phyloP scores from a whole-genome alignment of 2,113 vertebrate species.

The Brevimyrus niger region DNA sequence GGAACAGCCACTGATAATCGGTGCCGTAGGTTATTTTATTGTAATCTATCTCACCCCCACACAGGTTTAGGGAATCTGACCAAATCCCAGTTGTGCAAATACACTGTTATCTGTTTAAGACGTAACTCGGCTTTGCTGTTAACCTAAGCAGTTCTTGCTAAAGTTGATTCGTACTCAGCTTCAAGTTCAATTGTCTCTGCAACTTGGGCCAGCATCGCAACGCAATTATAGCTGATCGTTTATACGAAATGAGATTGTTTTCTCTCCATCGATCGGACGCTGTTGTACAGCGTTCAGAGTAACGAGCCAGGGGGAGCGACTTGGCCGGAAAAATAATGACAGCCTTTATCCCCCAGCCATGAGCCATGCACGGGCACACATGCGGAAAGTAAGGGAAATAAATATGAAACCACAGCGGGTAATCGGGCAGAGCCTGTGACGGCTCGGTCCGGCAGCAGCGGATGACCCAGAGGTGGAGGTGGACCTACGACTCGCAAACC shows the following conservation, averaged over 20 bases:
- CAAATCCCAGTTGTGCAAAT: not conserved
- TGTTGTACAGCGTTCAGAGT: not conserved
- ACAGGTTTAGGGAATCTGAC: not conserved
- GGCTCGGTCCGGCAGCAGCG: not conserved
- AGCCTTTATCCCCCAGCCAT: not conserved
- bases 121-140: not conserved
- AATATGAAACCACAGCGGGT: not conserved
- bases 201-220: not conserved
- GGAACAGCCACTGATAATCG: not conserved
- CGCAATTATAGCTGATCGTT: not conserved
- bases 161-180: not conserved
- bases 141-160: not conserved
- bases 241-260: not conserved
- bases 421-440: not conserved
- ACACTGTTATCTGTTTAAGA: not conserved
- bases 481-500: not conserved
- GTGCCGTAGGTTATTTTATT: not conserved
- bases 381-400: not conserved
- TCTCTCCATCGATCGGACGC: not conserved
- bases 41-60: not conserved
- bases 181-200: not conserved
- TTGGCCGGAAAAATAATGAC: not conserved
- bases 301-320: not conserved
- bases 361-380: not conserved
- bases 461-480: not conserved